A percentile compares a stretch with the other conserved stretches of the same genome.
Conservation (phyloP, 2,113 vertebrate genomes). For the Castor canadensis region DNA sequence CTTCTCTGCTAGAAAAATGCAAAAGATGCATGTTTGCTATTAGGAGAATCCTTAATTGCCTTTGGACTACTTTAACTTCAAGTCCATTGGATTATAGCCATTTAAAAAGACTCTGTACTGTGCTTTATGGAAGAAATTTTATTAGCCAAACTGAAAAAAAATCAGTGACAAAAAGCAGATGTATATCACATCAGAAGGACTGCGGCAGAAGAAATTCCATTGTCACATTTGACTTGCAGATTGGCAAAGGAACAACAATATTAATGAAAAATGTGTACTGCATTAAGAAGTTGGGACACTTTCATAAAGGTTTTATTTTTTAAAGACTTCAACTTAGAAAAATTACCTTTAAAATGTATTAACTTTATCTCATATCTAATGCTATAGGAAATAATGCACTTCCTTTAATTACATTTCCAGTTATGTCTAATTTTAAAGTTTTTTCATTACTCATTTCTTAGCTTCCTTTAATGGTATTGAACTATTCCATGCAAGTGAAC, state of each 20-base stretch:
- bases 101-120: neutral
- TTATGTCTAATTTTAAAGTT: neutral
- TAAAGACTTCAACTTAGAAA: slow-evolving; percentile 6
- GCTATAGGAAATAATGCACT: neutral
- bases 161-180: neutral
- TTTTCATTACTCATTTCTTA: neutral
- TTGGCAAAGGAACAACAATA: neutral
- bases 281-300: neutral
- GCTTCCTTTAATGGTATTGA: neutral
- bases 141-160: slow-evolving; percentile 16
- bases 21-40: neutral
- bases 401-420: neutral
- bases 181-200: neutral
- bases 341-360: neutral
- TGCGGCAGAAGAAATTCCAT: neutral
- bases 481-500: neutral
- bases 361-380: neutral
- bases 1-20: neutral
- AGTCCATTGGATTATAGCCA: neutral
- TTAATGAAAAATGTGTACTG: neutral
- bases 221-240: neutral
- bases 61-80: slow-evolving; percentile 5
- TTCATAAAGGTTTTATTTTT: neutral
- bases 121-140: neutral
- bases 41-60: slow-evolving; percentile 13